Evolutionary conservation across 2,888 invertebrate species (phyloP).

Genomic region (Antheraea yamamai): DNA sequence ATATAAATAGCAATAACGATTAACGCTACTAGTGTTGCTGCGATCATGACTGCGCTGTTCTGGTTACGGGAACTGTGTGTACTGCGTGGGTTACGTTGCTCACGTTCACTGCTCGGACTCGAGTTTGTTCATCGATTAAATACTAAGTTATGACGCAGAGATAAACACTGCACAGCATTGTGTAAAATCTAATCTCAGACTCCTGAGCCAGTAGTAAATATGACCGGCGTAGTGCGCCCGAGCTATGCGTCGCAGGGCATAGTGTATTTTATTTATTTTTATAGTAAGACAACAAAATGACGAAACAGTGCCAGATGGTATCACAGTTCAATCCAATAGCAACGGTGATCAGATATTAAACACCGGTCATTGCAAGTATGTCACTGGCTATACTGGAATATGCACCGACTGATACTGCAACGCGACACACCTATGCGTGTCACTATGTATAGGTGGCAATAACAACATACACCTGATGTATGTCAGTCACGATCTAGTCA

Average conservation of each 20-base stretch:
- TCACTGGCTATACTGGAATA: too few species aligned
- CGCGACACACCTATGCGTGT: too few species aligned
- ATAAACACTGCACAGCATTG: not conserved
- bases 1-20: slow-evolving; percentile 42
- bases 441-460: too few species aligned
- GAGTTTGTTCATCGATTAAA: not conserved
- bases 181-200: not conserved
- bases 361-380: too few species aligned
- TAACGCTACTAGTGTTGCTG: slow-evolving; percentile 31
- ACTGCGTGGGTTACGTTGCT: not conserved
- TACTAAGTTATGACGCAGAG: not conserved
- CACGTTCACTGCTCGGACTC: not conserved
- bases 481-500: too few species aligned
- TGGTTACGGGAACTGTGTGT: slow-evolving; percentile 16
- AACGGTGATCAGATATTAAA: too few species aligned
- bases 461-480: too few species aligned
- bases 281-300: too few species aligned
- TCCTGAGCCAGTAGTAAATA: not conserved
- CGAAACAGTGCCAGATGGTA: too few species aligned
- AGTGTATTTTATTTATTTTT: not conserved
- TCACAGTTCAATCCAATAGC: too few species aligned
- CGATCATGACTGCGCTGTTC: slow-evolving; percentile 29
- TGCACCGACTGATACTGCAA: too few species aligned
- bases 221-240: not conserved
- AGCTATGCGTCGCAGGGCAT: not conserved